A percentile compares a stretch with the other conserved stretches of the same genome.
These are phyloP conservation scores for Botrylloides violaceus DNA, from an alignment of 23 tunicate genomes.

Conservation along the genomic window DNA sequence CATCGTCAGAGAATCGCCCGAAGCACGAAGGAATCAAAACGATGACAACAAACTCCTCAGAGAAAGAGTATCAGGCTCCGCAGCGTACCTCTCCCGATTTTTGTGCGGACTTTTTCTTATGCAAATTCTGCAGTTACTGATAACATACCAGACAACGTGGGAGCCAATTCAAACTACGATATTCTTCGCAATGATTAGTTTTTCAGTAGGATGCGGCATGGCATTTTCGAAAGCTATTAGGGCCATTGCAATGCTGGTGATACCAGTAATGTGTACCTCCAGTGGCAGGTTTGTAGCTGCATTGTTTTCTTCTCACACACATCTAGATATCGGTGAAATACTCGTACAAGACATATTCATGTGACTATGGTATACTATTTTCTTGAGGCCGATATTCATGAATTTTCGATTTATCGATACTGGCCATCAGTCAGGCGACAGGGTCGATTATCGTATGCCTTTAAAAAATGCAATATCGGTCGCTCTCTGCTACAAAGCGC, in stretches of 20 bases:
- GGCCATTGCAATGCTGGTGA: constrained; percentile 36
- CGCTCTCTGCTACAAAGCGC: too few species aligned
- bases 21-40: background rate
- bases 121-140: constrained; percentile 50
- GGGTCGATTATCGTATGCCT: too few species aligned
- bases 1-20: constrained; percentile 34
- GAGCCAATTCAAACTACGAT: constrained; percentile 43
- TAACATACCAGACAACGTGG: constrained; percentile 70
- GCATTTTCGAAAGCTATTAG: constrained; percentile 65
- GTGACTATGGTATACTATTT: too few species aligned
- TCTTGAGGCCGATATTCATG: too few species aligned
- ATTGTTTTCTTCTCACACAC: too few species aligned
- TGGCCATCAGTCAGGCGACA: too few species aligned
- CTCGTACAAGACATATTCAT: too few species aligned
- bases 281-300: constrained; percentile 85
- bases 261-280: constrained; percentile 68
- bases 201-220: constrained; percentile 60
- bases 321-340: too few species aligned
- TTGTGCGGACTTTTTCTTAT: constrained; percentile 41
- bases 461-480: too few species aligned
- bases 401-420: too few species aligned
- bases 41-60: constrained; percentile 24
- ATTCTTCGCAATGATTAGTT: constrained; percentile 52
- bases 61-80: constrained; percentile 11
- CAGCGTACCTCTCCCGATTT: constrained; percentile 42